A percentile compares a stretch with the other conserved stretches of the same genome.
phyloP scores from a whole-genome alignment of 2,113 vertebrate genomes.

The Xiphias gladius region DNA sequence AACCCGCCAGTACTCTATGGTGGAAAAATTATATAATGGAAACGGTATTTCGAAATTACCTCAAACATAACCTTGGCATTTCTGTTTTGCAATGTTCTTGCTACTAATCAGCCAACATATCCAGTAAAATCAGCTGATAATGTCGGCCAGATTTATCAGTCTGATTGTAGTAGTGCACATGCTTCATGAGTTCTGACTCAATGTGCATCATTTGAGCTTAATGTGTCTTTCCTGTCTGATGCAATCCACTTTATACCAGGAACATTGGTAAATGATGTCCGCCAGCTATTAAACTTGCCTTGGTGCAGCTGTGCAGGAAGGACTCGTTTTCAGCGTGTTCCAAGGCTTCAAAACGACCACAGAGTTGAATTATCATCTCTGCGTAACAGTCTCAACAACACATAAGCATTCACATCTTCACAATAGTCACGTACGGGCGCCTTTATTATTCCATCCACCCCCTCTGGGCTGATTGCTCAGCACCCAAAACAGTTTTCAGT shows the following conservation, averaged over 20 bases:
- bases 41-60: neutral
- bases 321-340: neutral
- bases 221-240: neutral
- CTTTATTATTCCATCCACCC: neutral
- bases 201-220: neutral
- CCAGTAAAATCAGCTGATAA: neutral
- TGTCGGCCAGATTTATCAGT: neutral
- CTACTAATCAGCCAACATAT: neutral
- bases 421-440: neutral
- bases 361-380: neutral
- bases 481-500: conserved; percentile 10
- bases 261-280: conserved; percentile 7
- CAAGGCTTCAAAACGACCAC: neutral
- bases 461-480: neutral
- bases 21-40: neutral
- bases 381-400: neutral
- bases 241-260: neutral
- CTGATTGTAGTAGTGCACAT: neutral
- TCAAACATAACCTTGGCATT: neutral
- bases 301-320: neutral
- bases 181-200: neutral
- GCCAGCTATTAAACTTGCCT: neutral
- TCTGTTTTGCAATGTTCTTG: neutral
- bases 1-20: neutral
- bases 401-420: neutral